Evolutionary conservation across 1,140 invertebrate genomes (phyloP), one percentile per base, ranked within the genome.

Genomic region (Psilanteris sp.): DNA sequence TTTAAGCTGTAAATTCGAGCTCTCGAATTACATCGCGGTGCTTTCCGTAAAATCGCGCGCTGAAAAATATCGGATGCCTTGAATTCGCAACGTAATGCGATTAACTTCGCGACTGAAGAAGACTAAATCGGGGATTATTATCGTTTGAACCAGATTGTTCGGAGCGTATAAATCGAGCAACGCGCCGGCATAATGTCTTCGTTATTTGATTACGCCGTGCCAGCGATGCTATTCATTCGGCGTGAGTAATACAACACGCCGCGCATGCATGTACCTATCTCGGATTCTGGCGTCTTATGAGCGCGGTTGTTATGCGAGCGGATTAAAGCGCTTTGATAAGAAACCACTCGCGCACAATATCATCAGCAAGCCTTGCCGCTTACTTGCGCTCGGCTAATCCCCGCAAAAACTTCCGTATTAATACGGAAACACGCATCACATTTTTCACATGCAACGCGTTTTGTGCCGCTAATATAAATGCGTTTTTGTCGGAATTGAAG

Each of bases 201-300:
- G 54, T 68, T 50, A 68, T 68, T 68, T 50, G 64, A 68, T 68
- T 68, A 50, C 64, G 43, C 16, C 32, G 31, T 8, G 22, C 16
- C 15, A 26, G 10, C 29, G 43, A 15, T 16, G 48, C 26, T 44
- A 62, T 44, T 66, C 48, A 36, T 50, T 50, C 43, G 24, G 16
- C 52, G 52, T 48, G 32, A 59, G 44, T 70, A 70, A 70, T 55
- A 43, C 54, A 48, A 57, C 52, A 39, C 41, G 26, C 64, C 34
- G 11, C 16, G 31, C 31, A 14, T 61, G 16, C 43, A 48, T 48
- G 37, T 61, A 48, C 20, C 29, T 46, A 34, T 59, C 39, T 59
- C 16, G 24, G 27, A 43, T 43, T 31, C 52, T 43, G 41, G 39
- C 31, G 31, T 46, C 55, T 59, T 59, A 16, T 4, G 32, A 20